Conservation (phyloP, 64 coral and sea anemone species). For the Exaiptasia diaphana region DNA sequence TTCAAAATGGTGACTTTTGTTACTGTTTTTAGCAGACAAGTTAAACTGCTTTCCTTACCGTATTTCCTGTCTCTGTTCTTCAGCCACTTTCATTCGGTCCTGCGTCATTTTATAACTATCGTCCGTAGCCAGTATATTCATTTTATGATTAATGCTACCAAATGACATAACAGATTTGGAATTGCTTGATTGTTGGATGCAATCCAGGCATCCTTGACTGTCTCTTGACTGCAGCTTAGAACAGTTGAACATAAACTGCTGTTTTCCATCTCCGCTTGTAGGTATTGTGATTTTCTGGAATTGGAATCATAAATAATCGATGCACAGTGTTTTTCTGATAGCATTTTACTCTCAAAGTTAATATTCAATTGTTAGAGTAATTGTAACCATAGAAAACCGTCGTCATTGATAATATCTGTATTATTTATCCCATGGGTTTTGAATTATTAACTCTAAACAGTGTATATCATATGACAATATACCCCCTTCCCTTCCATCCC, state of each 20-base stretch:
- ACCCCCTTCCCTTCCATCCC: no score
- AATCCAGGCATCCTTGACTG: slow-evolving; percentile 64
- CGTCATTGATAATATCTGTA: no score
- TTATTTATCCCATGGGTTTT: no score
- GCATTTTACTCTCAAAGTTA: no score
- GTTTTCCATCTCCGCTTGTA: slow-evolving; percentile 10
- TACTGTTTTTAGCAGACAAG: no score
- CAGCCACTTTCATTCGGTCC: slow-evolving; percentile 76
- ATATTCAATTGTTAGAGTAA: no score
- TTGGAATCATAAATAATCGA: neutral
- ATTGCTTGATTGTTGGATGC: slow-evolving; percentile 54
- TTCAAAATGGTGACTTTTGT: no score
- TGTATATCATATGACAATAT: no score
- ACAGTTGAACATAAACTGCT: slow-evolving; percentile 71
- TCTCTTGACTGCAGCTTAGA: slow-evolving; percentile 40
- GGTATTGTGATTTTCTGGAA: slow-evolving; percentile 77
- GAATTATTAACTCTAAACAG: no score
- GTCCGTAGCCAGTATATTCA: slow-evolving; percentile 86
- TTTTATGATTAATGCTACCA: slow-evolving; percentile 79
- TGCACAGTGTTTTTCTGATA: no score
- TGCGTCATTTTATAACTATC: slow-evolving; percentile 92
- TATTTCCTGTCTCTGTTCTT: slow-evolving; percentile 83
- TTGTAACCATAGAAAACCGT: no score
- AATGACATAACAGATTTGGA: slow-evolving; percentile 51
- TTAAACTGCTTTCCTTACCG: slow-evolving; percentile 61